phyloP scores from a whole-genome alignment of 2,797 vertebrate genomes.

The Acropternis orthonyx region DNA sequence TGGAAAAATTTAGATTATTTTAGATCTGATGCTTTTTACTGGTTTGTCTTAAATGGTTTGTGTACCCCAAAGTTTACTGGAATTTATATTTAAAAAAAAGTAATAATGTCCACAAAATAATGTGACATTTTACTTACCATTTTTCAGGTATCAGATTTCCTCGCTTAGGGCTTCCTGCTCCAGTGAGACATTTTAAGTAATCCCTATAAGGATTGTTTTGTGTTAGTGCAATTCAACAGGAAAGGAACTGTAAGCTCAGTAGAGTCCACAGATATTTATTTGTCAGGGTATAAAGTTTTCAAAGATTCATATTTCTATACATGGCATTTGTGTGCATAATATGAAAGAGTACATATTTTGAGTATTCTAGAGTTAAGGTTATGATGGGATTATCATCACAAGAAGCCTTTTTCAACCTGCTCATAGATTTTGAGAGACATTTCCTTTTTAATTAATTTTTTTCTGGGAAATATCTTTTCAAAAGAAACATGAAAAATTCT shows the following conservation, averaged over 20 bases:
- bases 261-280: neutral
- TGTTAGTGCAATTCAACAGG: neutral
- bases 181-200: neutral
- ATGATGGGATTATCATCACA: neutral
- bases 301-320: neutral
- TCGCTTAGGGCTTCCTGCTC: neutral
- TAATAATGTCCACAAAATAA: neutral
- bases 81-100: neutral
- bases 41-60: neutral
- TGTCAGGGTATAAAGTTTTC: neutral
- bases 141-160: neutral
- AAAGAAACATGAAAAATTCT: neutral
- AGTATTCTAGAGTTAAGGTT: neutral
- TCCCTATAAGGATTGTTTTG: neutral
- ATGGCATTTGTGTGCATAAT: neutral
- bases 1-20: neutral
- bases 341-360: neutral
- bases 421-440: neutral
- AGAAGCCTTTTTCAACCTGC: neutral
- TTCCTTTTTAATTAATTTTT: neutral
- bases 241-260: neutral
- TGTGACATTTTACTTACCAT: neutral
- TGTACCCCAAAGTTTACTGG: neutral
- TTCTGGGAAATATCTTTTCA: neutral
- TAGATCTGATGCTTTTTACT: neutral